phyloP scores from a whole-genome alignment of 2,888 invertebrate genomes.

The Acleris holmiana region DNA sequence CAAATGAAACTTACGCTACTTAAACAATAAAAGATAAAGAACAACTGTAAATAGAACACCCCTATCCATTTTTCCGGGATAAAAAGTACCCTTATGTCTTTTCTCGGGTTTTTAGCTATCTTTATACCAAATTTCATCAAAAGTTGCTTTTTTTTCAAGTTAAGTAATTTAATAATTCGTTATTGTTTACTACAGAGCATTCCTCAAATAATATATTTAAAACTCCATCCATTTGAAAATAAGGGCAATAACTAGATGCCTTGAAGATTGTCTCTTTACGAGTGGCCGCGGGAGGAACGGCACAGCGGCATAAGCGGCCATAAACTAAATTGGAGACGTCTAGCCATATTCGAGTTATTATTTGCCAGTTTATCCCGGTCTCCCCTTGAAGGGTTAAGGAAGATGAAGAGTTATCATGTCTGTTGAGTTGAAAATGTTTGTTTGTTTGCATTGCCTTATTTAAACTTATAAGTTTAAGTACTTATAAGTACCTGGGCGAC shows the following conservation, averaged over 20 bases:
- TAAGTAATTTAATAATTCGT: no score
- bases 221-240: constrained; percentile 16
- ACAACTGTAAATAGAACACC: no score
- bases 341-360: constrained; percentile 36
- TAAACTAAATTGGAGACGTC: constrained; percentile 53
- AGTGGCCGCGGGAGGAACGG: constrained; percentile 41
- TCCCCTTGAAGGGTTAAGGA: constrained; percentile 15
- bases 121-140: no score
- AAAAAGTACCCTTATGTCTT: no score
- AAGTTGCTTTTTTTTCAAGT: no score
- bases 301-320: constrained; percentile 49
- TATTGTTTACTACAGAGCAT: no score
- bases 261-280: constrained; percentile 31
- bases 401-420: constrained; percentile 17
- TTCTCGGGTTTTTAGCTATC: no score
- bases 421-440: neutral
- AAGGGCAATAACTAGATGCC: constrained; percentile 30
- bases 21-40: no score
- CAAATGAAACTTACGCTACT: no score
- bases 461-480: no score
- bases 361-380: constrained; percentile 21
- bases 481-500: no score
- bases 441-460: constrained; percentile 1
- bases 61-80: no score
- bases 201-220: neutral